Percentiles rank a stretch among this genome's conserved stretches.
These are phyloP conservation scores for Micromussa lordhowensis DNA, from an alignment of 92 coral and sea anemone genomes.

Conservation along the genomic window DNA sequence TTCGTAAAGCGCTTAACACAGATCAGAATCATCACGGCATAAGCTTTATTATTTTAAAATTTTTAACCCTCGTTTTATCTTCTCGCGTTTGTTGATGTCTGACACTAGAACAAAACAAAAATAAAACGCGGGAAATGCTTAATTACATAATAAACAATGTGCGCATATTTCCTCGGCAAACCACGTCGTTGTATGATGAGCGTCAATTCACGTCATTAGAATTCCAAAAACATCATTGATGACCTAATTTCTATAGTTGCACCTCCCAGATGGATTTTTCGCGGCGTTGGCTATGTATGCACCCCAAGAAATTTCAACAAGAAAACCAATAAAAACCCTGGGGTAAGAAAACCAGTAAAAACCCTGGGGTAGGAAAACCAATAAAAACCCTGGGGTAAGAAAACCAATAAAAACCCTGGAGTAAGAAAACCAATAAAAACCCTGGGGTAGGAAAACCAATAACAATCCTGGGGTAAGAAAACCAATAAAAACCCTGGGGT, in stretches of 20 bases:
- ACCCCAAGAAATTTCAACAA: too few species aligned
- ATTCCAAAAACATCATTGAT: not conserved
- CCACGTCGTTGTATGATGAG: not conserved
- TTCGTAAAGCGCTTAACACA: not conserved
- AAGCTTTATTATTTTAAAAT: not conserved
- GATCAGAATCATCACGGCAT: slow-evolving; percentile 6
- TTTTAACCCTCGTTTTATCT: not conserved
- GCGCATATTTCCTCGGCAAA: not conserved
- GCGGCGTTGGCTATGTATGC: too few species aligned
- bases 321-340: too few species aligned
- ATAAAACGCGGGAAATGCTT: not conserved
- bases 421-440: too few species aligned
- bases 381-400: too few species aligned
- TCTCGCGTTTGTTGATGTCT: not conserved
- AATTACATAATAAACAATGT: not conserved
- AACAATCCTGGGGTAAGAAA: too few species aligned
- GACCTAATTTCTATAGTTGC: not conserved
- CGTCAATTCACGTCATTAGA: not conserved
- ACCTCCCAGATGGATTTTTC: too few species aligned
- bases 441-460: too few species aligned
- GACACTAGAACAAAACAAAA: not conserved
- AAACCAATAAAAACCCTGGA: too few species aligned
- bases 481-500: too few species aligned
- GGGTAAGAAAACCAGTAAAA: too few species aligned
- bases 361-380: too few species aligned